Evolutionary conservation across 2,797 vertebrate species (phyloP).

Genomic region (Acropternis orthonyx): DNA sequence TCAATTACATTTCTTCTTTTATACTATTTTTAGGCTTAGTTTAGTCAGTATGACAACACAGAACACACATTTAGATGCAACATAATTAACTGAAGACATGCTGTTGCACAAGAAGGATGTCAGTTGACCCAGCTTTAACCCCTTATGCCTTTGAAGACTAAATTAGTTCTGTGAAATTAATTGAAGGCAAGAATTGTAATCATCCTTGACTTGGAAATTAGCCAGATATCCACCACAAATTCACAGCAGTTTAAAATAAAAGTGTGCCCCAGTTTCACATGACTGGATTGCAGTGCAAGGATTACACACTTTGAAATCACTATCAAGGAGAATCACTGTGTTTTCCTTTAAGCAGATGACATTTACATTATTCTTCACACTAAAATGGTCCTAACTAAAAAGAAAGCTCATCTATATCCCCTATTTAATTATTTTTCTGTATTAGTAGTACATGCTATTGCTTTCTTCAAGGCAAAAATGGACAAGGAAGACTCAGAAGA

Average conservation of each 20-base stretch:
- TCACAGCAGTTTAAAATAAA: conserved; percentile 8
- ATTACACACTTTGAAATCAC: background rate
- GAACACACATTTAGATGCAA: conserved; percentile 25
- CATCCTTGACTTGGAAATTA: conserved; percentile 44
- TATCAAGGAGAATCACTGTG: background rate
- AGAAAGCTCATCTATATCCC: background rate
- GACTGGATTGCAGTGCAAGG: background rate
- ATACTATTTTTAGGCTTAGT: conserved; percentile 17
- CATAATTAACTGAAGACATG: conserved; percentile 44
- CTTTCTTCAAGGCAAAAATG: background rate
- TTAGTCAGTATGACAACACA: conserved; percentile 45
- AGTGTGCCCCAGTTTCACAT: background rate
- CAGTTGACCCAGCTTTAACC: conserved; percentile 53
- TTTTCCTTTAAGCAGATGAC: background rate
- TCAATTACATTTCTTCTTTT: conserved; percentile 10
- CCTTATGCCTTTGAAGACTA: conserved; percentile 38
- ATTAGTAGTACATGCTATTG: background rate
- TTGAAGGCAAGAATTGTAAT: conserved; percentile 37
- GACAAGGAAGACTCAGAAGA: background rate
- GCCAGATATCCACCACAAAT: background rate
- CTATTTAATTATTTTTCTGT: background rate
- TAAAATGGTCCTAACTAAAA: background rate
- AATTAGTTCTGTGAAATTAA: conserved; percentile 47
- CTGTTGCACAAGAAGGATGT: background rate
- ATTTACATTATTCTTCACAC: background rate